Percentiles rank a stretch among this genome's conserved stretches.
Conservation (phyloP, 23 tunicate genomes). For the Trididemnum nubilum region DNA sequence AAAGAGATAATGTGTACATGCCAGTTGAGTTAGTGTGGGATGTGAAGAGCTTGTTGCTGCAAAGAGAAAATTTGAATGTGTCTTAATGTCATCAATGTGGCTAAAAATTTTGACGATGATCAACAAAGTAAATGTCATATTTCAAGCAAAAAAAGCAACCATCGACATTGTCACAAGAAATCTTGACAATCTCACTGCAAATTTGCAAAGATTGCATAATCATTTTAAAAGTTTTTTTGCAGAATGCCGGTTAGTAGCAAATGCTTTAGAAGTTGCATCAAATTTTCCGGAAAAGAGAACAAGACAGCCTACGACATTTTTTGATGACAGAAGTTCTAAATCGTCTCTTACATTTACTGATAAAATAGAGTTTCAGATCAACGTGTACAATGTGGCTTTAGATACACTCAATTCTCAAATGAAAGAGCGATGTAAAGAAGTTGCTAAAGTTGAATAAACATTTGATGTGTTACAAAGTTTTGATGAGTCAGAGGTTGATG, state of each 20-base stretch:
- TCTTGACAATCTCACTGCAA: neutral
- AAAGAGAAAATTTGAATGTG: neutral
- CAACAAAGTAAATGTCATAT: neutral
- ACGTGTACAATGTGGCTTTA: neutral
- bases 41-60: neutral
- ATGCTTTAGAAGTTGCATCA: neutral
- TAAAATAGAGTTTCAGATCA: neutral
- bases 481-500: neutral
- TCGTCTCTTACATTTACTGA: neutral
- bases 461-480: neutral
- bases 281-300: neutral
- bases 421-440: neutral
- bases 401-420: neutral
- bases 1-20: neutral
- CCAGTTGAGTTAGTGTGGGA: neutral
- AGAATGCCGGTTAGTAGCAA: neutral
- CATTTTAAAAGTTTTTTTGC: neutral
- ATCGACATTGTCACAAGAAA: neutral
- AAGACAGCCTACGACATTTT: neutral
- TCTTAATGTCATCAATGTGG: slow-evolving; percentile 3
- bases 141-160: neutral
- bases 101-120: neutral
- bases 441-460: neutral
- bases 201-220: neutral
- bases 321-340: neutral